phyloP scores from a whole-genome alignment of 2,888 invertebrate species.

The Oconnorella tubifera region DNA sequence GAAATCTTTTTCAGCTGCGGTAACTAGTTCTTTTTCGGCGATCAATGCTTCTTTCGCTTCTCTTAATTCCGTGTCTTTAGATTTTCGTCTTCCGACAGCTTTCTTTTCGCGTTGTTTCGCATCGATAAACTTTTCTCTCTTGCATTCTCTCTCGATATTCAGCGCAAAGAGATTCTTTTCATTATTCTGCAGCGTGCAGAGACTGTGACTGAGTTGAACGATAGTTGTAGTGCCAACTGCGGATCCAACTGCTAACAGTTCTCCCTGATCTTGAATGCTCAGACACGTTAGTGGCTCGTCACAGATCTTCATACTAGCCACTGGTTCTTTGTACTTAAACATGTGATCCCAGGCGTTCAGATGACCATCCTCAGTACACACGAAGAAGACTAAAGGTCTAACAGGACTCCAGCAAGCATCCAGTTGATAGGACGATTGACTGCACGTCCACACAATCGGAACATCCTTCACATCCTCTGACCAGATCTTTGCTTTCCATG shows the following conservation, averaged over 20 bases:
- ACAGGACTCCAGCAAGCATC: constrained; percentile 82
- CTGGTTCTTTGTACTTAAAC: constrained; percentile 62
- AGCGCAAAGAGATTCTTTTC: not conserved
- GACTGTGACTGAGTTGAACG: not conserved
- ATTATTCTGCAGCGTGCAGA: not conserved
- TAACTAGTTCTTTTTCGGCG: no score
- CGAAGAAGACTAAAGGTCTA: constrained; percentile 75
- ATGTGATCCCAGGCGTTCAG: constrained; percentile 81
- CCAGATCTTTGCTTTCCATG: constrained; percentile 90
- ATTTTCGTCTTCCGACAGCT: not conserved
- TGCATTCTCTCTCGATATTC: constrained; percentile 21
- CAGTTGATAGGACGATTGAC: not conserved
- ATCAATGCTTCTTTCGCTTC: no score
- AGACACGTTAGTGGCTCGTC: not conserved
- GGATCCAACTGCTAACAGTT: not conserved
- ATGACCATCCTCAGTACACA: constrained; percentile 75
- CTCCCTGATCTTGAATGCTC: not conserved
- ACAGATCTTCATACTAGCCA: constrained; percentile 7
- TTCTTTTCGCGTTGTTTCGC: constrained; percentile 23
- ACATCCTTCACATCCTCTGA: constrained; percentile 92
- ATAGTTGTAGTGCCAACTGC: not conserved
- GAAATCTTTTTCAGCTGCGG: no score
- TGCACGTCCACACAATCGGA: constrained; percentile 83
- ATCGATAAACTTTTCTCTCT: constrained; percentile 21
- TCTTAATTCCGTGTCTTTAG: no score